Conservation (phyloP, 2,113 vertebrate species). For the Notothenia rossii region DNA sequence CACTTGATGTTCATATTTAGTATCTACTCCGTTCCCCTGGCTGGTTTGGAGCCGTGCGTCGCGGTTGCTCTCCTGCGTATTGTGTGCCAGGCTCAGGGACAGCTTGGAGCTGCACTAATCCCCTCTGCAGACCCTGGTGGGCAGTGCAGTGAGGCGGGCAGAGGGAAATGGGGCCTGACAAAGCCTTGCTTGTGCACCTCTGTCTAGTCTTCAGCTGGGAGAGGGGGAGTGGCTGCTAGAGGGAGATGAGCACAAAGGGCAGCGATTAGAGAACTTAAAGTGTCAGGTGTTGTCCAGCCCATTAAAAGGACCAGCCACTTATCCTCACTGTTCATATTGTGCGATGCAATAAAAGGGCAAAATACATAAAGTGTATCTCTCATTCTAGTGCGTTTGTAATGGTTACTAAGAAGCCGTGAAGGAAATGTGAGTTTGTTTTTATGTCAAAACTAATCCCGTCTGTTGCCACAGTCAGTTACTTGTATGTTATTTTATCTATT, state of each 20-base stretch:
- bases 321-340: slow-evolving; percentile 11
- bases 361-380: not conserved
- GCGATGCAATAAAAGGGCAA: not conserved
- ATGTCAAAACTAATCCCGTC: too few relatives aligned
- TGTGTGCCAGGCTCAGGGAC: slow-evolving; percentile 53
- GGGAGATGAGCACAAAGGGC: slow-evolving; percentile 21
- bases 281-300: not conserved
- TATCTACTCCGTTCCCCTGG: slow-evolving; percentile 36
- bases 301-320: not conserved
- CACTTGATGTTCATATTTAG: slow-evolving; percentile 59
- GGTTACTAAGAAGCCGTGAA: not conserved
- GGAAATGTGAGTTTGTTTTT: not conserved
- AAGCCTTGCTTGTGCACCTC: slow-evolving; percentile 57
- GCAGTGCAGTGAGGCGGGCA: slow-evolving; percentile 55
- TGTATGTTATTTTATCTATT: too few relatives aligned
- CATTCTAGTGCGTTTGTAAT: not conserved
- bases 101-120: slow-evolving; percentile 60
- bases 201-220: slow-evolving; percentile 42
- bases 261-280: slow-evolving; percentile 6
- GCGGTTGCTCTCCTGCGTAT: slow-evolving; percentile 41
- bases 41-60: slow-evolving; percentile 32
- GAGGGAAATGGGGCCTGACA: slow-evolving; percentile 70
- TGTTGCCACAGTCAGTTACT: not conserved
- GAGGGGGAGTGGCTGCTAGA: slow-evolving; percentile 25
- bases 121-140: slow-evolving; percentile 66